phyloP scores from a whole-genome alignment of 2,797 vertebrate genomes.

The Buceros bicornis region DNA sequence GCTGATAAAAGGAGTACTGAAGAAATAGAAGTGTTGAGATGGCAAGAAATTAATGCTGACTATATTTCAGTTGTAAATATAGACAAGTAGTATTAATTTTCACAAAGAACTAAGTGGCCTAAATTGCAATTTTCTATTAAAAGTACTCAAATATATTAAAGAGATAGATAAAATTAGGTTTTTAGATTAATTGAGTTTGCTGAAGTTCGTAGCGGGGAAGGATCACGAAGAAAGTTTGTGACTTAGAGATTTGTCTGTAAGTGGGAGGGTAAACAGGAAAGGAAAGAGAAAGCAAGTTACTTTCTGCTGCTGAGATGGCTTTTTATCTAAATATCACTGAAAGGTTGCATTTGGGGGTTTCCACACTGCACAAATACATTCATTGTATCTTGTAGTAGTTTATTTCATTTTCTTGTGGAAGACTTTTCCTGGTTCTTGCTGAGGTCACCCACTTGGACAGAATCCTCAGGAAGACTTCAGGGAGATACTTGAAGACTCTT shows the following conservation, averaged over 20 bases:
- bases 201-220: not conserved
- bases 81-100: constrained; percentile 34
- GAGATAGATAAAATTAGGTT: not conserved
- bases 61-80: constrained; percentile 3
- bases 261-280: not conserved
- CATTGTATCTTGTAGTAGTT: not conserved
- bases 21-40: constrained; percentile 29
- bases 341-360: not conserved
- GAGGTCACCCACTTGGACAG: not conserved
- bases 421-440: not conserved
- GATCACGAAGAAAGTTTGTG: not conserved
- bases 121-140: constrained; percentile 65
- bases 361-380: not conserved
- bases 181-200: constrained; percentile 24
- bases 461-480: not conserved
- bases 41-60: not conserved
- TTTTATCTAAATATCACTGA: not conserved
- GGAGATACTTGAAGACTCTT: not conserved
- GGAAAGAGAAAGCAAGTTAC: not conserved
- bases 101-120: constrained; percentile 29
- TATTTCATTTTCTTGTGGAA: not conserved
- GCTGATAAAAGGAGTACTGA: not conserved
- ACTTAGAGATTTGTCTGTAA: not conserved
- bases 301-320: not conserved
- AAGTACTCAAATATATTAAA: constrained; percentile 24